phyloP scores from a whole-genome alignment of 2,888 invertebrate species.

The Drosophila stalkeri region DNA sequence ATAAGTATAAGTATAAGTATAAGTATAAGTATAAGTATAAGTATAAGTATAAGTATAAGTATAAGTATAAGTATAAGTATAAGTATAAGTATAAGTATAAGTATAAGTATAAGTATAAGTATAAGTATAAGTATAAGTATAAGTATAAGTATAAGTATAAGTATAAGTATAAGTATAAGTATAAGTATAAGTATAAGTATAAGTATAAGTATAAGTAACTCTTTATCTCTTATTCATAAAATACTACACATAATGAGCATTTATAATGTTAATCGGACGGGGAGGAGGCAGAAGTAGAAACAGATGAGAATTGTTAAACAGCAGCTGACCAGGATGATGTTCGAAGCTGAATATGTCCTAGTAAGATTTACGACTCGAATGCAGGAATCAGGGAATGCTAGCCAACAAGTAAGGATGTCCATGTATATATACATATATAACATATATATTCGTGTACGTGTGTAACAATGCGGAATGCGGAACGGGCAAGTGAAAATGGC shows the following conservation, averaged over 20 bases:
- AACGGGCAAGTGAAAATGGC: constrained; percentile 57
- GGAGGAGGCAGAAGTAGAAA: background rate
- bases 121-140: background rate
- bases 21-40: constrained; percentile 1
- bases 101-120: constrained; percentile 4
- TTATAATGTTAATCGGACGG: constrained; percentile 5
- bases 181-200: constrained; percentile 1
- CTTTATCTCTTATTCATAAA: background rate
- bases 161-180: constrained; percentile 1
- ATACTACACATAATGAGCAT: background rate
- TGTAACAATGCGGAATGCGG: constrained; percentile 36
- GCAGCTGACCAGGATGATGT: constrained; percentile 33
- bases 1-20: constrained; percentile 1
- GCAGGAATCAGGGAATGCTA: constrained; percentile 35
- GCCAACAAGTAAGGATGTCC: constrained; percentile 33
- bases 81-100: constrained; percentile 2
- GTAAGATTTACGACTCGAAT: constrained; percentile 56
- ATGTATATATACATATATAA: background rate
- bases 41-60: constrained; percentile 4
- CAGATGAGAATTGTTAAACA: constrained; percentile 21
- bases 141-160: constrained; percentile 3
- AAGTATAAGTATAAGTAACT: background rate
- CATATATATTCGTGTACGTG: constrained; percentile 19
- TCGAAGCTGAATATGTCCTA: constrained; percentile 40
- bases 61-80: constrained; percentile 1